These are phyloP conservation scores for Eurois occulta DNA, from an alignment of 2,888 invertebrate genomes.

Conservation along the genomic window DNA sequence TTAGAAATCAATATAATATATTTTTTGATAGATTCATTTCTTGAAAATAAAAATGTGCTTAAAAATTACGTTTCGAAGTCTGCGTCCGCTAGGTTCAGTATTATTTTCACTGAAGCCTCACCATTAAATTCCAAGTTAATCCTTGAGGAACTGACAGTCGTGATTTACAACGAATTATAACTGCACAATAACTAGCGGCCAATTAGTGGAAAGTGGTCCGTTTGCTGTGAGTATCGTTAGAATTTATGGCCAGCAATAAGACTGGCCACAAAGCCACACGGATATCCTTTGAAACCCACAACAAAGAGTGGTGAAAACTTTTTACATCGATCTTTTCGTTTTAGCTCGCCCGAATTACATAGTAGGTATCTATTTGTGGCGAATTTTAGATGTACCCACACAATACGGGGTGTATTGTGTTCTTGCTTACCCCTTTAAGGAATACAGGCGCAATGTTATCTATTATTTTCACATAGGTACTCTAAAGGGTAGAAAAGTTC, in stretches of 20 bases:
- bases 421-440: too few species aligned
- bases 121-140: background rate
- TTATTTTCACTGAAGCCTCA: background rate
- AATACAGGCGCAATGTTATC: too few species aligned
- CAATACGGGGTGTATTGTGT: too few species aligned
- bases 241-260: constrained; percentile 31
- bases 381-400: too few species aligned
- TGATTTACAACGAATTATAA: constrained; percentile 40
- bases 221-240: constrained; percentile 21
- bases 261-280: constrained; percentile 9
- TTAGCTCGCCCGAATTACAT: background rate
- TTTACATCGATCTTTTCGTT: background rate
- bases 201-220: constrained; percentile 37
- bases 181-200: constrained; percentile 4
- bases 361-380: background rate
- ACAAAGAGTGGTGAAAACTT: background rate
- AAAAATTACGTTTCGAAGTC: background rate
- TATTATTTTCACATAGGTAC: too few species aligned
- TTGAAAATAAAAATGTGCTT: too few species aligned
- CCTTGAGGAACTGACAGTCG: constrained; percentile 2
- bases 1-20: background rate
- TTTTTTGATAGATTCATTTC: too few species aligned
- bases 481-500: too few species aligned
- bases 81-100: too few species aligned
- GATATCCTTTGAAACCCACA: background rate